Conservation (phyloP, 2,888 invertebrate species). For the Holacanthella duospinosa region DNA sequence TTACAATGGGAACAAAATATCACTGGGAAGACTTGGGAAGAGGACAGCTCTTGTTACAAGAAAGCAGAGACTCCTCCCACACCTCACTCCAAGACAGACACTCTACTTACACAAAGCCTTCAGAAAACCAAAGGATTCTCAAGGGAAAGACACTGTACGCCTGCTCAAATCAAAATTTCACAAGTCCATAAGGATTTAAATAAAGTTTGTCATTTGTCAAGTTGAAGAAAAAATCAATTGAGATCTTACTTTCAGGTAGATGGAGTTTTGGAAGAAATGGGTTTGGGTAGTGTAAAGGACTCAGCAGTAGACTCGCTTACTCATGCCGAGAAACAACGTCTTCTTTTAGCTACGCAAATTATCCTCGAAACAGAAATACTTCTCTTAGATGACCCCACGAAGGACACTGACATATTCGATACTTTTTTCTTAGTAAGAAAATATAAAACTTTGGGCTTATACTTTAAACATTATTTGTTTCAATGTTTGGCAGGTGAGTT, state of each 20-base stretch:
- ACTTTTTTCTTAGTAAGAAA: slow-evolving; percentile 73
- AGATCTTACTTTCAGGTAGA: slow-evolving; percentile 56
- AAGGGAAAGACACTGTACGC: not conserved
- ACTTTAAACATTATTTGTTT: not conserved
- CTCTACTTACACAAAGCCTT: slow-evolving; percentile 56
- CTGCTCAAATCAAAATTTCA: too few species aligned
- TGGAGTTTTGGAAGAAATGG: slow-evolving; percentile 79
- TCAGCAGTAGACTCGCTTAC: slow-evolving; percentile 76
- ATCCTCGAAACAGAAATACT: slow-evolving; percentile 70
- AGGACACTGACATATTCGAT: slow-evolving; percentile 87
- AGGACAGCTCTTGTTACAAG: slow-evolving; percentile 65
- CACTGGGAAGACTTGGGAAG: slow-evolving; percentile 56
- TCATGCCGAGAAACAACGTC: slow-evolving; percentile 71
- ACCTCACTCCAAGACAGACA: slow-evolving; percentile 82
- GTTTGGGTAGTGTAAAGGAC: slow-evolving; percentile 76
- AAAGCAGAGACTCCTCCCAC: slow-evolving; percentile 66
- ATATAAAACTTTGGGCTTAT: not conserved
- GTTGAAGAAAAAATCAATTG: not conserved
- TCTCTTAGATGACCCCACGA: slow-evolving; percentile 75
- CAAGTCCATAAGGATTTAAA: too few species aligned
- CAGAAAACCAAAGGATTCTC: not conserved
- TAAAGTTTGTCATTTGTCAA: too few species aligned
- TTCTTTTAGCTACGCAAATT: slow-evolving; percentile 81
- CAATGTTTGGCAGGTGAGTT: slow-evolving; percentile 55
- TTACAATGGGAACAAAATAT: slow-evolving; percentile 74